Evolutionary conservation across 2,888 invertebrate genomes (phyloP).

Genomic region (Caenorhabditis sinica): DNA sequence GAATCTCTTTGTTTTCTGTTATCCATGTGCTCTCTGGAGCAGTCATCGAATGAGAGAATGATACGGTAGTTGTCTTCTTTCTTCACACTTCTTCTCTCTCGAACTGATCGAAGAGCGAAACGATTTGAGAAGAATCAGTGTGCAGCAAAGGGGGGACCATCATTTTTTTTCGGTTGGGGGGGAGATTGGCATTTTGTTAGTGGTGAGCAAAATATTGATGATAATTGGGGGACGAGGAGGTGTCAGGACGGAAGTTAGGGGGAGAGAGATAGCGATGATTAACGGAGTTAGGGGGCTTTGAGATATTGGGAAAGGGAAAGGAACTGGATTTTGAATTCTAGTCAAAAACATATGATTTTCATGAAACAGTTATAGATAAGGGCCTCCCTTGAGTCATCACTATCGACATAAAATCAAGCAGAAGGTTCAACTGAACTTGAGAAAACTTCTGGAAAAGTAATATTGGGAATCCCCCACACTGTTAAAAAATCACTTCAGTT

Average conservation of each 20-base stretch:
- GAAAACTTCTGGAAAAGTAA: too few species aligned
- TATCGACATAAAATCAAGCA: too few species aligned
- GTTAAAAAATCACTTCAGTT: too few species aligned
- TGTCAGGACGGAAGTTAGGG: slow-evolving; percentile 26
- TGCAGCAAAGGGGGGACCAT: slow-evolving; percentile 11
- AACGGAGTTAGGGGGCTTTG: background rate
- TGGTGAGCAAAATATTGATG: slow-evolving; percentile 62
- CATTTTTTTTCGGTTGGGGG: slow-evolving; percentile 11
- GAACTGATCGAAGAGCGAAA: slow-evolving; percentile 59
- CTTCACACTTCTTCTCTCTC: slow-evolving; percentile 41
- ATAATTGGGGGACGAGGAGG: slow-evolving; percentile 23
- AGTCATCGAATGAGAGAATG: background rate
- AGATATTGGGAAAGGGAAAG: too few species aligned
- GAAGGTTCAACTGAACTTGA: too few species aligned
- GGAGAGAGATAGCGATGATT: background rate
- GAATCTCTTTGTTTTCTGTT: slow-evolving; percentile 18
- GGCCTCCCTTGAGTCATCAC: too few species aligned
- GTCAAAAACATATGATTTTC: too few species aligned
- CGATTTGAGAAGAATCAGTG: slow-evolving; percentile 24
- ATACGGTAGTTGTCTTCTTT: slow-evolving; percentile 45
- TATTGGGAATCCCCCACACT: too few species aligned
- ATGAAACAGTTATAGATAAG: too few species aligned
- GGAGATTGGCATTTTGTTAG: slow-evolving; percentile 10
- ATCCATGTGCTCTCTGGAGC: background rate
- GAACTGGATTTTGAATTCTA: background rate